These are phyloP conservation scores for Tachina grossa DNA, from an alignment of 2,888 invertebrate species.

Conservation along the genomic window DNA sequence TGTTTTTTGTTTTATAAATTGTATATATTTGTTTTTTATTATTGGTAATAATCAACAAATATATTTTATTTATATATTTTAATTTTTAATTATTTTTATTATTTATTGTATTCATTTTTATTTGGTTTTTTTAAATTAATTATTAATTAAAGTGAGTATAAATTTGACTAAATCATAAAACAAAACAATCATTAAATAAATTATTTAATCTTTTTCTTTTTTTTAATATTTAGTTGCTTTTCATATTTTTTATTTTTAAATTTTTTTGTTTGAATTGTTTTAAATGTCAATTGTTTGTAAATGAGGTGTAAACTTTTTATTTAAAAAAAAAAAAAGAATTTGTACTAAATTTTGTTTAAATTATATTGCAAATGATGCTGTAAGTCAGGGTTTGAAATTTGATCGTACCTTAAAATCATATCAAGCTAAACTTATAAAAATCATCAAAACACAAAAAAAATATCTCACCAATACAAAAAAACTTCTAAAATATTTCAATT, in stretches of 20 bases:
- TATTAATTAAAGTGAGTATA: constrained; percentile 69
- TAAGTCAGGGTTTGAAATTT: constrained; percentile 15
- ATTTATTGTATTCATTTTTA: constrained; percentile 4
- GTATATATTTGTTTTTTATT: constrained; percentile 68
- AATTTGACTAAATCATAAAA: constrained; percentile 67
- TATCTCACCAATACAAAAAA: no score
- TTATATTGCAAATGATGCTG: not conserved
- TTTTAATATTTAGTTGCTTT: not conserved
- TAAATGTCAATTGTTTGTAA: constrained; percentile 59
- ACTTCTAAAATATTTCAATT: no score
- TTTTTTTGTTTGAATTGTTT: constrained; percentile 31
- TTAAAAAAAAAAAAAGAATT: constrained; percentile 20
- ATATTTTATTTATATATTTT: not conserved
- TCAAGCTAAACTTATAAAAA: not conserved
- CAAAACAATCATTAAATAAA: constrained; percentile 51
- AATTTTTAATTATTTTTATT: not conserved
- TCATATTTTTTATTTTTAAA: not conserved
- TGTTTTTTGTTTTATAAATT: constrained; percentile 16
- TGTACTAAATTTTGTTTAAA: constrained; percentile 40
- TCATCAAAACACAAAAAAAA: not conserved
- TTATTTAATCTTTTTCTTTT: constrained; percentile 8
- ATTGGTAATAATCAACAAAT: constrained; percentile 64
- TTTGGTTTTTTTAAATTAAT: constrained; percentile 54
- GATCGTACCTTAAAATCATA: not conserved
- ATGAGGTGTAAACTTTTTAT: constrained; percentile 7